These are phyloP conservation scores for Heliconius erato DNA, from an alignment of 2,888 invertebrate species.

Conservation along the genomic window DNA sequence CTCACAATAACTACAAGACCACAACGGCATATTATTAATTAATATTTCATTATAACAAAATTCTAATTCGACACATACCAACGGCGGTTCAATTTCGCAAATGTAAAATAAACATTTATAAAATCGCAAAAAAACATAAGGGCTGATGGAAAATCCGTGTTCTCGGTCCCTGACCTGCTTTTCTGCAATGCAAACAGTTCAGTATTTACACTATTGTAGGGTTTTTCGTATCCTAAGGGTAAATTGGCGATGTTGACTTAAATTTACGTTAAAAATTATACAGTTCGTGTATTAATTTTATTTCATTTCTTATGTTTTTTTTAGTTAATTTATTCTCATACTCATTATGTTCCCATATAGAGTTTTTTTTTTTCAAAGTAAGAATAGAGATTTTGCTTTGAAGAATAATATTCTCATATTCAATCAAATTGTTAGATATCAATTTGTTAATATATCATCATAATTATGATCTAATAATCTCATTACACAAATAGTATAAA, in stretches of 20 bases:
- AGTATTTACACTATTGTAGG: conserved; percentile 48
- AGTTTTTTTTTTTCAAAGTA: too few relatives aligned
- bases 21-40: not conserved
- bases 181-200: conserved; percentile 42
- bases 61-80: not conserved
- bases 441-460: too few relatives aligned
- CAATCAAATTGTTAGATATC: too few relatives aligned
- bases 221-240: conserved; percentile 37
- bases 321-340: not conserved
- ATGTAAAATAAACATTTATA: conserved; percentile 43
- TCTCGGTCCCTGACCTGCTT: conserved; percentile 46
- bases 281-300: too few relatives aligned
- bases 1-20: too few relatives aligned
- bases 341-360: not conserved
- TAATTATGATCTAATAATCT: not conserved
- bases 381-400: too few relatives aligned
- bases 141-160: conserved; percentile 54
- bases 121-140: conserved; percentile 45
- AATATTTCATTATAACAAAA: not conserved
- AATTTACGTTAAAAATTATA: conserved; percentile 7
- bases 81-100: not conserved
- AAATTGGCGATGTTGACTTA: conserved; percentile 5
- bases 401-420: too few relatives aligned
- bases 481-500: not conserved
- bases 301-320: not conserved